Evolutionary conservation across 2,888 invertebrate genomes (phyloP).

Genomic region (Hypolimnas misippus): DNA sequence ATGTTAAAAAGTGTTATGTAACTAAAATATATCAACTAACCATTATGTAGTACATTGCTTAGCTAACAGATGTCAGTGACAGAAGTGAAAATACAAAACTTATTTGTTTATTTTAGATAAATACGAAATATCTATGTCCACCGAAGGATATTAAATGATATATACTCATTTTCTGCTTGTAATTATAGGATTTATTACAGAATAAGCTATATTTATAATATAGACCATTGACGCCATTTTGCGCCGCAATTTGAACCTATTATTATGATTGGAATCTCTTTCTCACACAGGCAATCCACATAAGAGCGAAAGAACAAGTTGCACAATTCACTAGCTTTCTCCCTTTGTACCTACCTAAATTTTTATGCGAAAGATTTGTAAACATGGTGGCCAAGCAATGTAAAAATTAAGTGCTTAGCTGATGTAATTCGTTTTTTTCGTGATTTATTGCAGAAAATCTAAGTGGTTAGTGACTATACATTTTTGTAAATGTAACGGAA

Average conservation of each 20-base stretch:
- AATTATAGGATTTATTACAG: background rate
- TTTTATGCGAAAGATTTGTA: slow-evolving; percentile 80
- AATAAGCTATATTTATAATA: slow-evolving; percentile 25
- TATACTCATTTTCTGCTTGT: background rate
- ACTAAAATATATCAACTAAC: background rate
- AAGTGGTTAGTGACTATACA: slow-evolving; percentile 57
- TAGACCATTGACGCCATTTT: slow-evolving; percentile 72
- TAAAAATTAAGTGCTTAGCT: slow-evolving; percentile 40
- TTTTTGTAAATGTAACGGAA: slow-evolving; percentile 17
- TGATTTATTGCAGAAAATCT: slow-evolving; percentile 43
- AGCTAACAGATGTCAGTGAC: slow-evolving; percentile 7
- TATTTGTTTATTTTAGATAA: background rate
- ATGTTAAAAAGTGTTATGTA: too few species aligned
- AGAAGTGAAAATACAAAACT: background rate
- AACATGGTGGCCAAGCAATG: slow-evolving; percentile 78
- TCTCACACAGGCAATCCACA: slow-evolving; percentile 50
- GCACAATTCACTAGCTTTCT: slow-evolving; percentile 70
- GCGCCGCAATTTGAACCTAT: slow-evolving; percentile 62
- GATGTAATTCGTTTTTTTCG: slow-evolving; percentile 40
- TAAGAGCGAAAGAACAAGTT: slow-evolving; percentile 63
- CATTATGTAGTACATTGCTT: slow-evolving; percentile 5
- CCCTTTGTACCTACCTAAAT: slow-evolving; percentile 60
- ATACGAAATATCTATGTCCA: background rate
- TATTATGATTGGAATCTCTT: slow-evolving; percentile 61
- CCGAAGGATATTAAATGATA: background rate